These are phyloP conservation scores for Pseudolaguvia tuberculata DNA, from an alignment of 2,113 vertebrate species.

Conservation along the genomic window DNA sequence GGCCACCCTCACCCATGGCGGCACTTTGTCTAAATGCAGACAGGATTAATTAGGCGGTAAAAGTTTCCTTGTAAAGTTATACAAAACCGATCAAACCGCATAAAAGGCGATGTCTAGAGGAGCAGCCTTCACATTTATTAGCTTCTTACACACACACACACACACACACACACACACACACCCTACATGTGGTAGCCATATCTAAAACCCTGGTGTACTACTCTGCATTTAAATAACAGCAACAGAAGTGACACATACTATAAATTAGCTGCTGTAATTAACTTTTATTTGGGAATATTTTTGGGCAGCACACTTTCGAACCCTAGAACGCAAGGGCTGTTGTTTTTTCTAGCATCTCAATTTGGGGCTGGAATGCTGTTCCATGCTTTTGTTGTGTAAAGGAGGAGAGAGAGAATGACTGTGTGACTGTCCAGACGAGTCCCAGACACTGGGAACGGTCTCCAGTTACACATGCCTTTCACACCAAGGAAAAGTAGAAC, in stretches of 20 bases:
- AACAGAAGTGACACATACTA: slow-evolving; percentile 43
- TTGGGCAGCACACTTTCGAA: slow-evolving; percentile 47
- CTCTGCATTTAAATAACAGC: slow-evolving; percentile 18
- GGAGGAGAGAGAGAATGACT: slow-evolving; percentile 34
- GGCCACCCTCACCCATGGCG: slow-evolving; percentile 26
- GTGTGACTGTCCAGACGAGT: slow-evolving; percentile 43
- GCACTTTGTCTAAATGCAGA: slow-evolving; percentile 48
- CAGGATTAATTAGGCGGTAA: slow-evolving; percentile 44
- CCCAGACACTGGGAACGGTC: slow-evolving; percentile 40
- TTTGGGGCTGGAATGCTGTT: slow-evolving; percentile 51
- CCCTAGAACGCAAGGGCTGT: slow-evolving; percentile 44
- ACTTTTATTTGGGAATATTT: slow-evolving; percentile 52
- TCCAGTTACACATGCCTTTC: slow-evolving; percentile 66
- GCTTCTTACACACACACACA: slow-evolving; percentile 36
- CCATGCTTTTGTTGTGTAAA: slow-evolving; percentile 41
- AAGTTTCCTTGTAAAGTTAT: slow-evolving; percentile 49
- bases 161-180: background rate
- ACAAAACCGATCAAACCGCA: slow-evolving; percentile 45
- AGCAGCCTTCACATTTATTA: slow-evolving; percentile 44
- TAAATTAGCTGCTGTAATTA: slow-evolving; percentile 46
- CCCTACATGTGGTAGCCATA: slow-evolving; percentile 42
- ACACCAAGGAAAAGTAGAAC: slow-evolving; percentile 42
- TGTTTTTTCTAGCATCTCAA: slow-evolving; percentile 48
- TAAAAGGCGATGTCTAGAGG: slow-evolving; percentile 35
- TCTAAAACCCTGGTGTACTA: slow-evolving; percentile 34